Conservation (phyloP, 2,113 vertebrate genomes). For the Amblyornis subalaris region DNA sequence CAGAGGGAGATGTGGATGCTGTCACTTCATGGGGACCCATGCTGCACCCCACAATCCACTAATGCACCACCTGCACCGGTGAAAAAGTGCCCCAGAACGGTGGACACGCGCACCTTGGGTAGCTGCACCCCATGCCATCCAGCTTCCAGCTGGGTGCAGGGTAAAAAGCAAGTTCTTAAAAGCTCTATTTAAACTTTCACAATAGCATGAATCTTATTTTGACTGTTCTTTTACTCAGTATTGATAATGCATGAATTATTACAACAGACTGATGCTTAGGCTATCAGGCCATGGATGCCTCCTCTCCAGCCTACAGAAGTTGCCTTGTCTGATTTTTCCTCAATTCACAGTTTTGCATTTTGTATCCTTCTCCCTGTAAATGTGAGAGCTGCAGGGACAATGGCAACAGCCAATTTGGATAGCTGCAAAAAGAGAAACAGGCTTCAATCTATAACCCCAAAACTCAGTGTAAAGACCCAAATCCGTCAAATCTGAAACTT, state of each 20-base stretch:
- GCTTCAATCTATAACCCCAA: not conserved
- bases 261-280: not conserved
- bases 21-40: not conserved
- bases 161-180: not conserved
- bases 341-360: not conserved
- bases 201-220: not conserved
- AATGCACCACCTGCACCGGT: fast-evolving
- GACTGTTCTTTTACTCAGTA: not conserved
- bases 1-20: not conserved
- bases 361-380: not conserved
- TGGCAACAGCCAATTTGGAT: not conserved
- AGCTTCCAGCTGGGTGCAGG: fast-evolving
- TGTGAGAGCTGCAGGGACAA: not conserved
- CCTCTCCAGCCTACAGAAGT: not conserved
- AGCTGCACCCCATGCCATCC: fast-evolving
- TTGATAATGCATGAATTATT: not conserved
- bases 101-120: fast-evolving
- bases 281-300: not conserved
- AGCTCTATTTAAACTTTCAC: not conserved
- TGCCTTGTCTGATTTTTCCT: not conserved
- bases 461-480: not conserved
- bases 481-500: not conserved
- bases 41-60: not conserved
- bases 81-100: not conserved
- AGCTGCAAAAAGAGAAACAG: not conserved